Percentiles rank a stretch among this genome's conserved stretches.
phyloP scores from a whole-genome alignment of 2,797 vertebrate genomes.

The Gouania willdenowi region DNA sequence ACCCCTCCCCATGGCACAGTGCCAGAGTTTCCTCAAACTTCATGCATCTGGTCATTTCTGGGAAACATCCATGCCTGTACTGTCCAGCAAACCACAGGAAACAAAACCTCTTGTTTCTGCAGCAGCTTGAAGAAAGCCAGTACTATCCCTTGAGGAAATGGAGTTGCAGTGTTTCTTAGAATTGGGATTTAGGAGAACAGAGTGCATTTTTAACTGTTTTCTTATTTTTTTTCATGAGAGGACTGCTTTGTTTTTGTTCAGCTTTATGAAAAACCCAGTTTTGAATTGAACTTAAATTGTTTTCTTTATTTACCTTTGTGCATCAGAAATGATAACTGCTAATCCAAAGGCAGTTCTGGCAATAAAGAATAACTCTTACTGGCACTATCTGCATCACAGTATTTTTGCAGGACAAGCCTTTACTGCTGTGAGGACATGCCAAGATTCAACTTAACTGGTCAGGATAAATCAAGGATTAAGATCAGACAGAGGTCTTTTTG shows the following conservation, averaged over 20 bases:
- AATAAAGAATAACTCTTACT: no score
- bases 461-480: not conserved
- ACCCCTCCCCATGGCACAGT: slow-evolving; percentile 3
- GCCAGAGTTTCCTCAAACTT: slow-evolving; percentile 52
- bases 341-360: no score
- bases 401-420: no score
- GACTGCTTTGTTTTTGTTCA: not conserved
- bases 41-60: slow-evolving; percentile 58
- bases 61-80: slow-evolving; percentile 54
- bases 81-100: slow-evolving; percentile 36
- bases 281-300: no score
- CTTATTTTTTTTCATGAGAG: not conserved
- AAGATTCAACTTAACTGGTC: no score
- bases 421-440: no score
- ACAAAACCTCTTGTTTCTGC: slow-evolving; percentile 45
- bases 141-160: slow-evolving; percentile 5
- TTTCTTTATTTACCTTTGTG: no score
- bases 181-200: slow-evolving; percentile 15
- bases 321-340: no score
- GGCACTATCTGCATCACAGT: no score
- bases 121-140: slow-evolving; percentile 25
- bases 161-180: slow-evolving; percentile 44
- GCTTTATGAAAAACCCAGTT: no score
- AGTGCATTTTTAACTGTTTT: slow-evolving; percentile 4
- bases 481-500: slow-evolving; percentile 13